phyloP scores from a whole-genome alignment of 1,140 invertebrate species.

The Apis dorsata region DNA sequence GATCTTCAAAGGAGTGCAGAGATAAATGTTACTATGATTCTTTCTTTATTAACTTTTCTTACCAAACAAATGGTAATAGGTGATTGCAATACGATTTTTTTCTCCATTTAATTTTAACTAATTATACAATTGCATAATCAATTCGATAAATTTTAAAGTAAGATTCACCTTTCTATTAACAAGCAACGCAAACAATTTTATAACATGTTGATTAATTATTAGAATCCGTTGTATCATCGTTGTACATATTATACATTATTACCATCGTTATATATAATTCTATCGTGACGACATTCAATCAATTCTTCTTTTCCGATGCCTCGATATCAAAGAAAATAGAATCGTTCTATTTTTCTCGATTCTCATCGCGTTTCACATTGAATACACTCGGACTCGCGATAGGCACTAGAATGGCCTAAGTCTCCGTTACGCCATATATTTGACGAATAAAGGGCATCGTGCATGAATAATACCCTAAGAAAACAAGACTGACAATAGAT shows the following conservation, averaged over 20 bases:
- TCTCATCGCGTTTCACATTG: too few species aligned
- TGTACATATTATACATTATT: background rate
- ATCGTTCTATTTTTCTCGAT: too few species aligned
- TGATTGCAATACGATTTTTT: background rate
- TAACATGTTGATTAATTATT: background rate
- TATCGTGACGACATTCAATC: background rate
- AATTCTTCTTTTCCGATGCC: too few species aligned
- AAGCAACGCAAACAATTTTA: background rate
- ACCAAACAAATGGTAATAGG: background rate
- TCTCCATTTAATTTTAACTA: background rate
- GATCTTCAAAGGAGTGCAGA: background rate
- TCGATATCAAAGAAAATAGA: too few species aligned
- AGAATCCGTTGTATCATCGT: background rate
- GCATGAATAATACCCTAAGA: background rate
- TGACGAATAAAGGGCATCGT: background rate
- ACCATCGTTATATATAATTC: background rate
- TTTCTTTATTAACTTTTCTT: background rate
- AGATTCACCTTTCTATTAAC: background rate
- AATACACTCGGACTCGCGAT: background rate
- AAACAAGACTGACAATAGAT: background rate
- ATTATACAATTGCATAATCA: background rate
- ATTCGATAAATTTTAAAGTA: background rate
- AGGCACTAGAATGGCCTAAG: background rate
- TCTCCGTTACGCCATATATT: background rate
- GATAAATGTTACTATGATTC: conserved; percentile 2